Percentiles rank a stretch among this genome's conserved stretches.
Conservation (phyloP, 2,797 vertebrate species). For the Myotis myotis region DNA sequence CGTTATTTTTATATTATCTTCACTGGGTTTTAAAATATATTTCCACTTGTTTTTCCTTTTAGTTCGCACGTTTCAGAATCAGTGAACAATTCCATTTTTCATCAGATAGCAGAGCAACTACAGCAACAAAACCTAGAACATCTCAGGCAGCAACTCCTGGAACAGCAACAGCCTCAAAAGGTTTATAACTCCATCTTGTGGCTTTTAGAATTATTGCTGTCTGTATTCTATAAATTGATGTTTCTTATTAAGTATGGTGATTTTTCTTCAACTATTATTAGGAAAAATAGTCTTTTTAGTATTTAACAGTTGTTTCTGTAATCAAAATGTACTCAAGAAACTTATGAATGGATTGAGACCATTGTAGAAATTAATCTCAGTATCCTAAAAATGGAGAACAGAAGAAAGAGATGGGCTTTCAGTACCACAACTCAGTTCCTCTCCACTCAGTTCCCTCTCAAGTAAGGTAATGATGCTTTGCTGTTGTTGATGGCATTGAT, state of each 20-base stretch:
- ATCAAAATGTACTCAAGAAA: not conserved
- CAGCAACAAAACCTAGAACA: slow-evolving; percentile 99
- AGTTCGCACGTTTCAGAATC: slow-evolving; percentile 96
- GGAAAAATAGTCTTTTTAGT: not conserved
- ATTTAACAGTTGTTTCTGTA: not conserved
- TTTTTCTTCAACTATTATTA: not conserved
- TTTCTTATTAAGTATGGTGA: not conserved
- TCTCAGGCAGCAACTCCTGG: slow-evolving; percentile 96
- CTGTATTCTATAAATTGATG: not conserved
- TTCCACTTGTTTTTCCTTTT: slow-evolving; percentile 69
- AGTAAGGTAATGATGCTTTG: not conserved
- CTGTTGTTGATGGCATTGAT: not conserved
- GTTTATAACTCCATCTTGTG: slow-evolving; percentile 83
- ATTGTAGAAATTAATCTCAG: not conserved
- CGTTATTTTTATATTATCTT: not conserved
- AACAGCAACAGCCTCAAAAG: slow-evolving; percentile 91
- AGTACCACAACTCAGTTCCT: not conserved
- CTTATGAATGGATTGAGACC: not conserved
- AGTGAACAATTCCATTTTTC: slow-evolving; percentile 98
- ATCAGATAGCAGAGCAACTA: slow-evolving; percentile 97
- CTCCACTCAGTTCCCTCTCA: not conserved
- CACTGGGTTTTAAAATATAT: not conserved
- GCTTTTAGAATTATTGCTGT: slow-evolving; percentile 37
- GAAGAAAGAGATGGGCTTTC: not conserved
- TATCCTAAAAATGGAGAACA: not conserved